Evolutionary conservation across 2,113 vertebrate species (phyloP), one percentile per base, ranked within the genome.

Genomic region (western clawed frog (Xenopus tropicalis)): DNA sequence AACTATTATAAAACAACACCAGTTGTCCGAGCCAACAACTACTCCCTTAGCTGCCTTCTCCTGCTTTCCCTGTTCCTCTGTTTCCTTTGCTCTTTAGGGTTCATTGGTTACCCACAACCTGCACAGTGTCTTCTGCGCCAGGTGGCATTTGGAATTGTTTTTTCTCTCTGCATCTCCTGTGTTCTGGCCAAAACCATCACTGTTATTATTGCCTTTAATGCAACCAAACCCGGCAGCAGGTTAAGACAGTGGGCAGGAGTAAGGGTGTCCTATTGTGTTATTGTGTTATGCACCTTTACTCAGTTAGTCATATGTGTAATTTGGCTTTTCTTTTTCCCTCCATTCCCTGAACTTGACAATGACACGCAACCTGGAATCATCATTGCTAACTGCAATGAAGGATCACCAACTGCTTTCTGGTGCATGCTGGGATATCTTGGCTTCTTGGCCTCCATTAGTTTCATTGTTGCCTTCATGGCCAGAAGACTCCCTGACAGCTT

Each of bases 161-260:
- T 79, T 57, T 61, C 71, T 13, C 4, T 78, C 8, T 59, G 66
- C 8, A 17, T 82, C 37, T 79, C 79, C 19, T 21, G 69, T 17
- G 66, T 82, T n/a, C 64, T 82, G 21, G 79, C 71, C 8, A 81
- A 79, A 77, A 81, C 75, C 1, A 22, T 78, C 11, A 77, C 52
- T 2, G 75, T 79, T 21, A 24, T 80, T 25, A 65, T 78, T 56
- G 74, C 62, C 4, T 79, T 81, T 20, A 72, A 71, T 23, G 68
- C 74, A 37, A 78, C 71, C 58, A 72, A 48, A 13, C 79, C 71
- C 24, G 67, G 71, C 6, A 70, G 42, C 7, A 57, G 25, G 11
- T 65, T 69, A 14, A 71, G 44, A 56, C 63, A 59, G 46, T 59
- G 52, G 52, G 25, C 62, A 25, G 54, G 71, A 13, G 11, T 19